Evolutionary conservation across 64 coral and sea anemone species (phyloP).

Genomic region (Montipora sp.): DNA sequence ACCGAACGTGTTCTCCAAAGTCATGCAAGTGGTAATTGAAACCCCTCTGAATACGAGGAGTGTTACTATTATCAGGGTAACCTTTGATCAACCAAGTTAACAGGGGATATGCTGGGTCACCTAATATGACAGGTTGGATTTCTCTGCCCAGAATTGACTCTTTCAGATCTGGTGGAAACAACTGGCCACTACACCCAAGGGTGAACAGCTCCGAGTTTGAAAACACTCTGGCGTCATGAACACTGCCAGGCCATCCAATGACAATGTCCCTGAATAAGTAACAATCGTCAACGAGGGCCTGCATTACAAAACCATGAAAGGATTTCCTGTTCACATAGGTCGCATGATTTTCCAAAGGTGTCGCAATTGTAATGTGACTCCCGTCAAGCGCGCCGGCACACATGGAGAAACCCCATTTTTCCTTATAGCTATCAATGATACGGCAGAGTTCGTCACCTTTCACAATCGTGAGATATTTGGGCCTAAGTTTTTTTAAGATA

Average conservation of each 20-base stretch:
- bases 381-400: neutral
- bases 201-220: conserved; percentile 4
- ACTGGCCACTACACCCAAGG: neutral
- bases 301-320: too few relatives aligned
- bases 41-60: neutral
- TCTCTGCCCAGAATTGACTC: neutral
- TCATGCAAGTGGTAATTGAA: neutral
- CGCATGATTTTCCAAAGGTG: too few relatives aligned
- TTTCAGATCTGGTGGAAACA: neutral
- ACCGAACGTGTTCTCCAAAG: conserved; percentile 45
- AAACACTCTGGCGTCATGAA: conserved; percentile 48
- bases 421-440: conserved; percentile 28
- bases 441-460: conserved; percentile 33
- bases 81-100: conserved; percentile 35
- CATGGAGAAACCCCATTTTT: neutral
- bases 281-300: neutral
- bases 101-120: neutral
- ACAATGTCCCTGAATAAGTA: conserved; percentile 15
- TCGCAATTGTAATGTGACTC: too few relatives aligned
- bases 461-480: neutral
- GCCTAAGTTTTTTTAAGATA: conserved; percentile 3
- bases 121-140: neutral
- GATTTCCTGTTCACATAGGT: too few relatives aligned
- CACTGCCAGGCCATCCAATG: conserved; percentile 47
- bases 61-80: conserved; percentile 11